Base-by-base conservation (phyloP, 2,888 invertebrate genomes). In the Hemicrepidius hirtus region DNA sequence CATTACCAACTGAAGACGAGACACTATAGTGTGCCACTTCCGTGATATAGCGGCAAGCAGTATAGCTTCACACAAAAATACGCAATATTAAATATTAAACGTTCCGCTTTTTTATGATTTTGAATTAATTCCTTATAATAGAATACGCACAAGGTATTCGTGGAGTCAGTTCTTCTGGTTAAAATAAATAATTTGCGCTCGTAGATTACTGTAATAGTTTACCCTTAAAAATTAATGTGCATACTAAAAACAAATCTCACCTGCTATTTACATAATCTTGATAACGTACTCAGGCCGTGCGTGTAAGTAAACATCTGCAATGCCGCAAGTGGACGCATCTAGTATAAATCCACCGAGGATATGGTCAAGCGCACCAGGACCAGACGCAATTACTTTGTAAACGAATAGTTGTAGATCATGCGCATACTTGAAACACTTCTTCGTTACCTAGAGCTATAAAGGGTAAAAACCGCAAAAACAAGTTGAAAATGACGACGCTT, bases 301-400 rank as follows among this genome's bases (percentile, higher is more conserved):
- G 50, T 35, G 32, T 24, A 49, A n/a, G 53, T 53, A 37, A n/a
- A 55, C 53, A 66, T 55, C 49, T 3, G 55, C 35, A 53, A 13
- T 37, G 68, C 53, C 62, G 62, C 62, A 62, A 62, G 49, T 37
- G n/a, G 63, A 63, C 68, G 68, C 68, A 68, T 57, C n/a, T 53
- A n/a, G n/a, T n/a, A 28, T 21, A 28, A 53, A 53, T 53, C 53
- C 53, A 53, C 41, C 46, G 68, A 13, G 35, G 28, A 32, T 46
- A 57, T 24, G n/a, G 35, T 49, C 37, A 62, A 53, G 32, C 69
- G 73, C 73, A 73, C 16, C 35, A 28, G 53, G 60, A 50, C 37
- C 49, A 67, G 59, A 16, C 63, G 68, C 63, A 63, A 59, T 40
- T 28, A 44, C 5, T 24, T 46, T 24, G 24, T 41, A 21, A 59